These are phyloP conservation scores for Xiphydria camelus DNA, from an alignment of 2,888 invertebrate species.

Conservation along the genomic window DNA sequence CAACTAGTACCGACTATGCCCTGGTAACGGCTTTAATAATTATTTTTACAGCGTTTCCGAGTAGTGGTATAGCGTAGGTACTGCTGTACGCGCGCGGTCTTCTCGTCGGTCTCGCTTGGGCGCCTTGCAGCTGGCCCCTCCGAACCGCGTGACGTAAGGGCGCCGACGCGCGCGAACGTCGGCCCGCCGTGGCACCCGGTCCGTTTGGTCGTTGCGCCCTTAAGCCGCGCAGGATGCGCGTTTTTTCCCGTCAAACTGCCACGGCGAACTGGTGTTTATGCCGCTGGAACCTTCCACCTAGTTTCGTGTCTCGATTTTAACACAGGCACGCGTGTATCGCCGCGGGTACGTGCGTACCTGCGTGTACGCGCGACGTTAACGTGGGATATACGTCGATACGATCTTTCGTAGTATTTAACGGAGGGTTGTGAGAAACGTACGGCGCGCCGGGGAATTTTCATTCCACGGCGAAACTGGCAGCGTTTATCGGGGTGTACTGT, in stretches of 20 bases:
- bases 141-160: slow-evolving; percentile 52
- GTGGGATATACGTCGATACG: no score
- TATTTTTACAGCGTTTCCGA: slow-evolving; percentile 59
- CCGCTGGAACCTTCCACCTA: slow-evolving; percentile 34
- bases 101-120: slow-evolving; percentile 52
- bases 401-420: no score
- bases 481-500: no score
- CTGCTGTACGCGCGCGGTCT: slow-evolving; percentile 37
- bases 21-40: slow-evolving; percentile 57
- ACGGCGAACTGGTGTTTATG: slow-evolving; percentile 32
- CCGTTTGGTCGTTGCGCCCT: slow-evolving; percentile 40
- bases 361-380: slow-evolving; percentile 1
- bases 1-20: no score
- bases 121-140: slow-evolving; percentile 56
- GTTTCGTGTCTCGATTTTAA: no score
- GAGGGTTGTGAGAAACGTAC: no score
- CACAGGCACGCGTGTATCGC: no score
- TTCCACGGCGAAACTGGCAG: no score
- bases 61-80: no score
- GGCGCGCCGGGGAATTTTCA: no score
- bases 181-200: slow-evolving; percentile 6
- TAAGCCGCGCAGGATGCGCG: slow-evolving; percentile 45
- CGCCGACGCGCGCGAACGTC: slow-evolving; percentile 25
- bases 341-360: no score
- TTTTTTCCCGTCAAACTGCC: slow-evolving; percentile 41